A percentile compares a stretch with the other conserved stretches of the same genome.
phyloP scores from a whole-genome alignment of 2,888 invertebrate species.

The Yponomeuta cagnagella region DNA sequence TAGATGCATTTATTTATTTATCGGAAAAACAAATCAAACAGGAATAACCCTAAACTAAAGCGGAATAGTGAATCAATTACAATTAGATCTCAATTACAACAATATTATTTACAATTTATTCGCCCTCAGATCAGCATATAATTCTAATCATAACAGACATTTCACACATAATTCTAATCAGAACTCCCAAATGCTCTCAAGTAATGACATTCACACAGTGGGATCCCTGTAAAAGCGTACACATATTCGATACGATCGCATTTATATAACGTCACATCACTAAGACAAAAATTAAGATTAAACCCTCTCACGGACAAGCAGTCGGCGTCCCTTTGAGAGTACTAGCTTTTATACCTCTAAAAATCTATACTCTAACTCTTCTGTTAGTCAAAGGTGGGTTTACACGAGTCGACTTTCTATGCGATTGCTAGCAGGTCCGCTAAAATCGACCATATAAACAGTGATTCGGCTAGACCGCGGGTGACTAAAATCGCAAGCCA shows the following conservation, averaged over 20 bases:
- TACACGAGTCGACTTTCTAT: too few species aligned
- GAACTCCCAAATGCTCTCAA: not conserved
- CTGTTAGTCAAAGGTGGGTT: too few species aligned
- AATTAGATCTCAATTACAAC: not conserved
- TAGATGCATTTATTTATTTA: not conserved
- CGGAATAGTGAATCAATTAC: not conserved
- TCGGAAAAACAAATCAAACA: not conserved
- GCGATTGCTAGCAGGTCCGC: too few species aligned
- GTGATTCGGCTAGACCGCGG: too few species aligned
- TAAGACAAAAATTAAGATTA: not conserved
- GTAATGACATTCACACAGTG: not conserved
- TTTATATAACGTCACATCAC: not conserved
- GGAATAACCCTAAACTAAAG: not conserved
- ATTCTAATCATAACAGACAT: not conserved
- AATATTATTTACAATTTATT: conserved; percentile 4
- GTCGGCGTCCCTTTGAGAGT: too few species aligned
- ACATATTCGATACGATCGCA: not conserved
- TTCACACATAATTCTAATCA: not conserved
- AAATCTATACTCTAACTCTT: too few species aligned
- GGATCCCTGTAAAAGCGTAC: conserved; percentile 2
- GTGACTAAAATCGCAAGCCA: too few species aligned
- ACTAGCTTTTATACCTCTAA: too few species aligned
- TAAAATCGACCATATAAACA: too few species aligned
- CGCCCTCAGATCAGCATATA: not conserved
- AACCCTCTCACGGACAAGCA: too few species aligned